Percentiles rank a stretch among this genome's conserved stretches.
Conservation (phyloP, 2,797 vertebrate species). For the Chelon auratus region DNA sequence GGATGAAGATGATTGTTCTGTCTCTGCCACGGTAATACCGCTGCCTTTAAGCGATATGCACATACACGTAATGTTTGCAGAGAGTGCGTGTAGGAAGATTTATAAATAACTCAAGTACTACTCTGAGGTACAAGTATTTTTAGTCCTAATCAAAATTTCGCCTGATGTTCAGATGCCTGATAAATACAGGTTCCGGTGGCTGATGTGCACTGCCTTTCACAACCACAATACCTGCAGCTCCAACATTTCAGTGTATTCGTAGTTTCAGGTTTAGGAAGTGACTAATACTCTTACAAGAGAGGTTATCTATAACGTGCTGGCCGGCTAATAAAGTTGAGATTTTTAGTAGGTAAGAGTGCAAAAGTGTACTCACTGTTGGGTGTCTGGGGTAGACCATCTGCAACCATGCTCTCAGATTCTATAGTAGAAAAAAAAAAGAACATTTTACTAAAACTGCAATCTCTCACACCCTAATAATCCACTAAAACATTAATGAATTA, state of each 20-base stretch:
- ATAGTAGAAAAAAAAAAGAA: constrained; percentile 39
- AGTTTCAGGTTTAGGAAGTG: constrained; percentile 13
- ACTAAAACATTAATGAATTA: constrained; percentile 12
- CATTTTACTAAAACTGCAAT: constrained; percentile 2
- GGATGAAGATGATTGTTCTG: constrained; percentile 37
- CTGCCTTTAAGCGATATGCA: constrained; percentile 52
- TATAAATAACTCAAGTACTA: constrained; percentile 76
- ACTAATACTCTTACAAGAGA: neutral
- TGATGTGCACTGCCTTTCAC: constrained; percentile 17
- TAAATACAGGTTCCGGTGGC: constrained; percentile 26
- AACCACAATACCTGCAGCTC: constrained; percentile 5
- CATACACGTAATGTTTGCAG: constrained; percentile 51
- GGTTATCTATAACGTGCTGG: constrained; percentile 7
- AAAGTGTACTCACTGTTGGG: constrained; percentile 91
- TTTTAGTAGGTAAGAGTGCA: constrained; percentile 11
- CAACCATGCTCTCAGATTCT: constrained; percentile 93
- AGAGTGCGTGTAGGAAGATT: constrained; percentile 61
- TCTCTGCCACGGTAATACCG: constrained; percentile 27
- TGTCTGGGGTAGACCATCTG: constrained; percentile 89
- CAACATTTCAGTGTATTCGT: neutral
- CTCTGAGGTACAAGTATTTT: constrained; percentile 70
- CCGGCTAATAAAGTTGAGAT: constrained; percentile 29
- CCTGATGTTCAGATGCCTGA: constrained; percentile 37
- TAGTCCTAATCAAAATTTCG: constrained; percentile 71
- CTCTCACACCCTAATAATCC: constrained; percentile 23